phyloP scores from a whole-genome alignment of 2,888 invertebrate species.

The Furcula furcula region DNA sequence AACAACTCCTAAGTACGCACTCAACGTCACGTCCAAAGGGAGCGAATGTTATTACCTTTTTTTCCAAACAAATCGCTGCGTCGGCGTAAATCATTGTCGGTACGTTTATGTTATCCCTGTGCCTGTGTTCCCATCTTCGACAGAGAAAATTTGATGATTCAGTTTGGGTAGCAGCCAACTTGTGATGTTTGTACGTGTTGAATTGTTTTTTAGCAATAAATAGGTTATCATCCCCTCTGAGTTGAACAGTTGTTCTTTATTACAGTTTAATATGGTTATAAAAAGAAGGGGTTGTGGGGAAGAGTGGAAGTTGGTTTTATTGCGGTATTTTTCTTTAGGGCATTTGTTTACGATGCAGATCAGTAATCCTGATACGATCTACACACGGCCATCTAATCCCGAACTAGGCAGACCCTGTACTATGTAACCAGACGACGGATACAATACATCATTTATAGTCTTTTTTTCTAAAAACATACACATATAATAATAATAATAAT shows the following conservation, averaged over 20 bases:
- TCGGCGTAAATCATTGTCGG: conserved; percentile 21
- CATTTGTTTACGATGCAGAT: no score
- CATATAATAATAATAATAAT: no score
- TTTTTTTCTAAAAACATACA: no score
- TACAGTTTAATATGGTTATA: conserved; percentile 6
- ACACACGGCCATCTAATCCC: no score
- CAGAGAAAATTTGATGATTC: conserved; percentile 21
- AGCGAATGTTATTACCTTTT: conserved; percentile 11
- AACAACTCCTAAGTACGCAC: conserved; percentile 15
- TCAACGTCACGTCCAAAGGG: conserved; percentile 19
- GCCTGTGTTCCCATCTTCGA: background rate
- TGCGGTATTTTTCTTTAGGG: no score
- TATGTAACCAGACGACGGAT: no score
- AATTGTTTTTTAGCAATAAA: conserved; percentile 20
- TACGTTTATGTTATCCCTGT: conserved; percentile 12
- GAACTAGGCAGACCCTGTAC: no score
- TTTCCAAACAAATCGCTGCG: conserved; percentile 22
- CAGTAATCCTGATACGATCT: no score
- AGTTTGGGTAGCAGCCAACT: conserved; percentile 28
- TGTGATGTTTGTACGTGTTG: conserved; percentile 21
- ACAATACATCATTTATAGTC: no score
- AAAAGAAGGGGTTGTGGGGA: background rate
- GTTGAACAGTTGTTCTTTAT: conserved; percentile 24
- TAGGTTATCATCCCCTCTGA: conserved; percentile 22
- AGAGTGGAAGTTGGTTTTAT: no score